A percentile compares a stretch with the other conserved stretches of the same genome.
These are phyloP conservation scores for Xestoiulus laeticollis DNA, from an alignment of 2,888 invertebrate genomes.

Conservation along the genomic window DNA sequence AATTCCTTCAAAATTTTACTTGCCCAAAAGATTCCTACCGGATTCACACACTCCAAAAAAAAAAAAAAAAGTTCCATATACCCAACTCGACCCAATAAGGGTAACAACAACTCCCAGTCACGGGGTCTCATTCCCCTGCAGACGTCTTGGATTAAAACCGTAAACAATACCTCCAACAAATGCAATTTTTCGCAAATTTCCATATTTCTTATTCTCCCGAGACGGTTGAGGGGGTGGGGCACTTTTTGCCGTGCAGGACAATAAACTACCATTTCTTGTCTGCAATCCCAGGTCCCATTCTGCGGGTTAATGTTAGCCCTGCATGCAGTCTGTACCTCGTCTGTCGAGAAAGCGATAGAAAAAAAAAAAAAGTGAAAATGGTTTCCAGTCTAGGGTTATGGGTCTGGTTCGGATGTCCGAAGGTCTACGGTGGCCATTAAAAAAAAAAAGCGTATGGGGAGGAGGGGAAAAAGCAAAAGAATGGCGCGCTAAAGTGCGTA, in stretches of 20 bases:
- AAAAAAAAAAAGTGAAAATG: conserved; percentile 24
- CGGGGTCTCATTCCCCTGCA: not conserved
- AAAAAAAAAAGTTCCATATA: too few relatives aligned
- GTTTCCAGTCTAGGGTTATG: not conserved
- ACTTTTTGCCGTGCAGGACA: not conserved
- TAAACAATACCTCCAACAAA: not conserved
- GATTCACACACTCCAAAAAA: not conserved
- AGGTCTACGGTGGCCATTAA: conserved; percentile 34
- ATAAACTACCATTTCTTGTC: conserved; percentile 17
- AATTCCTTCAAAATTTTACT: not conserved
- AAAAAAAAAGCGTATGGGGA: not conserved
- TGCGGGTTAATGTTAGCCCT: conserved; percentile 13
- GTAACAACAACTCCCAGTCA: not conserved
- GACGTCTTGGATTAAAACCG: not conserved
- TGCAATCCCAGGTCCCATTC: conserved; percentile 1
- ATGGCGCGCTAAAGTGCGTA: conserved; percentile 15
- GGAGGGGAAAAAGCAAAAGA: not conserved
- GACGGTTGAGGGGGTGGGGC: not conserved
- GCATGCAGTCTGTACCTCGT: conserved; percentile 40
- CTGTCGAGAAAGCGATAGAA: not conserved
- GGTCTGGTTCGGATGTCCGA: conserved; percentile 40
- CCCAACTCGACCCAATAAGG: not conserved
- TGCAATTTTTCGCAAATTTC: not conserved
- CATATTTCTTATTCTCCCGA: not conserved
- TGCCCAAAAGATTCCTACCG: not conserved